Evolutionary conservation across 2,113 vertebrate genomes (phyloP).

Genomic region (Laticauda colubrina): DNA sequence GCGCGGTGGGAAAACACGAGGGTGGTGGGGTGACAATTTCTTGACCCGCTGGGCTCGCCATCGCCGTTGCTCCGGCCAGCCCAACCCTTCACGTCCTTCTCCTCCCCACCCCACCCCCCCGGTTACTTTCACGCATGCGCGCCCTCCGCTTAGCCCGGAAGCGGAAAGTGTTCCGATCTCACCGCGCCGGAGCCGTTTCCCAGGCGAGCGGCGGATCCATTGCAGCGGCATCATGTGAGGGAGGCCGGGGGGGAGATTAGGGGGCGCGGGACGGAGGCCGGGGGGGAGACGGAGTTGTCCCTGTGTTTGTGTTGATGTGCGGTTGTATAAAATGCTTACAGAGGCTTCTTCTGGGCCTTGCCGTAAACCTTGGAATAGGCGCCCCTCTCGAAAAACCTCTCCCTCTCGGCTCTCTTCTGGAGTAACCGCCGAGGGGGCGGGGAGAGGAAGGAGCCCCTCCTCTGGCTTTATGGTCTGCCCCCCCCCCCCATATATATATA

Average conservation of each 20-base stretch:
- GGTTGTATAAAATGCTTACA: background rate
- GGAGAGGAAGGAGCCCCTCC: background rate
- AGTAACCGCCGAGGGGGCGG: no score
- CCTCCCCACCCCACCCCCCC: no score
- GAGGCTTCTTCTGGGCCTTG: background rate
- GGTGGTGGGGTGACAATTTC: no score
- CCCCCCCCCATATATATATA: no score
- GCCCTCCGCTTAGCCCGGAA: conserved; percentile 1
- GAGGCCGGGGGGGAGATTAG: background rate
- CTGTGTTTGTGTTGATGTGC: background rate
- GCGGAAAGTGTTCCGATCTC: conserved; percentile 6
- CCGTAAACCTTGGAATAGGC: background rate
- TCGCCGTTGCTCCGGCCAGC: background rate
- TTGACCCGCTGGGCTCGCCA: background rate
- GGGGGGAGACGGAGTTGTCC: background rate
- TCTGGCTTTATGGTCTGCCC: background rate
- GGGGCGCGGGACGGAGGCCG: fast-evolving
- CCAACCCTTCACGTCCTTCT: no score
- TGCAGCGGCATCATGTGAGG: conserved; percentile 25
- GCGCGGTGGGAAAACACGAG: background rate
- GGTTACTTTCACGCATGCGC: background rate
- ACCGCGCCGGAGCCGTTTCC: background rate
- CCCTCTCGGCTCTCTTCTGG: background rate
- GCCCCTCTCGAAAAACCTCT: background rate
- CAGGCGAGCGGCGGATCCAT: background rate